Base-by-base conservation (phyloP, 1,140 invertebrate genomes). In the Ptiloglossa arizonensis region DNA sequence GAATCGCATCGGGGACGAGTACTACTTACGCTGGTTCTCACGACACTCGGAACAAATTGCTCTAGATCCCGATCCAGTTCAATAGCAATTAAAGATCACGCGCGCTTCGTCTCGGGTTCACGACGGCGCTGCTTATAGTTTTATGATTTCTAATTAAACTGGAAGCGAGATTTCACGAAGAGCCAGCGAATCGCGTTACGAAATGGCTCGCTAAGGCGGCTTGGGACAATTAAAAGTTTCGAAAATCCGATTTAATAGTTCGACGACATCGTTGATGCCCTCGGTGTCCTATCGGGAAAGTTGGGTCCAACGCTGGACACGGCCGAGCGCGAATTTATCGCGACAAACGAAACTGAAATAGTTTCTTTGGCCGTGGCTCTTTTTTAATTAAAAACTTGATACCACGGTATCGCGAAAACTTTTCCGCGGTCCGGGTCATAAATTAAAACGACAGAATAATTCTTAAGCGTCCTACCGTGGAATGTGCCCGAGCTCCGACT, bases 171-270 rank as follows among this genome's bases (percentile, higher is more conserved):
- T 5, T 22, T 4, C 9, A 6, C 15, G 50, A 11, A 9, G 13
- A 22, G 19, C 3, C 41, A n/a, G 9, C 38, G 27, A 60, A 60
- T 60, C 38, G 56, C 41, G 69, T 60, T 71, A 60, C 27, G 41
- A 24, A 29, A 70, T n/a, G 38, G 11, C 38, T 44, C 11, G 35
- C 24, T 32, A 70, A 57, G 67, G 41, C 15, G 27, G n/a, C 4
- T 35, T 35, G 41, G 48, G 35, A 35, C 41, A 48, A 71, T 71
- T 71, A 60, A 71, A 71, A 71, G 69, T 71, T 71, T 71, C 38
- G n/a, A 2, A 8, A 29, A 71, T 46, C 54, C 41, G 69, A 71
- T 71, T 71, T 60, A 59, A 71, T 46, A 60, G 54, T 71, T 59
- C 29, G 56, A 35, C 69, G 27, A 35, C 24, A 59, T 60, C 54